Evolutionary conservation across 2,888 invertebrate species (phyloP), one percentile per base, ranked within the genome.

Genomic region (Clunio marinus): DNA sequence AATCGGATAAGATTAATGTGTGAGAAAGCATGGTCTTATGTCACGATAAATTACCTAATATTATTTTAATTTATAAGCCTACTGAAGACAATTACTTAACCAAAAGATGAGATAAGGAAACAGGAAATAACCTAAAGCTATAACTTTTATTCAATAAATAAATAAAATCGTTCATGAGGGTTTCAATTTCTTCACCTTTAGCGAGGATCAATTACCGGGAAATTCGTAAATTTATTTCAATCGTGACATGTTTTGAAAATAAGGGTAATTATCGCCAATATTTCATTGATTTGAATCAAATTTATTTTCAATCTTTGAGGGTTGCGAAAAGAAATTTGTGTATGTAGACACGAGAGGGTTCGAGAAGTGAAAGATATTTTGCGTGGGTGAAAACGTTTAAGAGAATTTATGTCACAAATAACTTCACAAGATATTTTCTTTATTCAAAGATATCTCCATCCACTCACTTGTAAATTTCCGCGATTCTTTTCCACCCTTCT

Each of bases 261-360:
- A 46, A 17, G 63, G 63, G 63, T 41, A 65, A 65, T 65, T 65
- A 65, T 65, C 63, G 63, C 27, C 46, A 27, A 46, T 46, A 46
- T 46, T 46, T 27, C 7, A 45, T 65, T 46, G 63, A 65, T 65
- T 65, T 41, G 45, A 25, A 46, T 41, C 27, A 25, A 65, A 65
- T 46, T 46, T 65, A 46, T 46, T 28, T 37, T n/a, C 15, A 25
- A 15, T 27, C 13, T 4, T 4, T 5, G 51, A 22, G 17, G 51
- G 51, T 22, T 7, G 17, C 20, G 51, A 51, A 17, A 20, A 8
- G 4, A 51, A 17, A 51, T 22, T 51, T n/a, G n/a, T n/a, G n/a
- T n/a, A n/a, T n/a, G n/a, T n/a, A n/a, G n/a, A n/a, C n/a, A n/a
- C n/a, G 57, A 25, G 57, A 25, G 57, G 25, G 57, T 25, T n/a